These are phyloP conservation scores for Actinia tenebrosa DNA, from an alignment of 64 coral and sea anemone species.

Conservation along the genomic window DNA sequence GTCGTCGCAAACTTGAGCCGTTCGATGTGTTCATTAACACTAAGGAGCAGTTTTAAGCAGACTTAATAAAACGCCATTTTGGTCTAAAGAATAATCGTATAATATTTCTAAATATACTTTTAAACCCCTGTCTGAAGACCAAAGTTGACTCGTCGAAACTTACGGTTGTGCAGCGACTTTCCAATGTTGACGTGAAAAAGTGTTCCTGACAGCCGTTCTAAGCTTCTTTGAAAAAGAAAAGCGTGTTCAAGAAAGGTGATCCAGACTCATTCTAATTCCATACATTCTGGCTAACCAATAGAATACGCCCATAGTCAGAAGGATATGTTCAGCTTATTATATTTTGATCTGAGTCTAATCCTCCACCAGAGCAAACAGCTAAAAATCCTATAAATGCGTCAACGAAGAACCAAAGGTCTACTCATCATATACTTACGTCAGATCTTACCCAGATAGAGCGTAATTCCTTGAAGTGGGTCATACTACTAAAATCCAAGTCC, in stretches of 20 bases:
- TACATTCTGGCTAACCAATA: neutral
- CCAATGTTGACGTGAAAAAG: neutral
- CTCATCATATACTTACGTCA: neutral
- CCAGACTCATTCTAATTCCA: neutral
- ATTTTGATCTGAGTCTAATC: neutral
- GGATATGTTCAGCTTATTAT: neutral
- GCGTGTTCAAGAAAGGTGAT: neutral
- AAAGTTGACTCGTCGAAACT: too few relatives aligned
- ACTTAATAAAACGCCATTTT: too few relatives aligned
- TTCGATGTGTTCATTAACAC: too few relatives aligned
- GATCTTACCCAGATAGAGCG: neutral
- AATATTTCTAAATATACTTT: too few relatives aligned
- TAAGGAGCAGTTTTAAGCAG: too few relatives aligned
- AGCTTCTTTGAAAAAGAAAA: neutral
- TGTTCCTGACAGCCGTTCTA: too few relatives aligned
- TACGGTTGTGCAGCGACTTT: too few relatives aligned
- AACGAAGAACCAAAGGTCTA: neutral
- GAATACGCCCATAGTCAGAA: neutral
- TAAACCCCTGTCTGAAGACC: too few relatives aligned
- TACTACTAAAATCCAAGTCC: neutral
- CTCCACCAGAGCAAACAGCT: neutral
- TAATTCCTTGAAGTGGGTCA: neutral
- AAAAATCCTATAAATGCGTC: neutral
- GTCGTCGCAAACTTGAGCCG: too few relatives aligned
- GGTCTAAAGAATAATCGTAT: too few relatives aligned